Conservation (phyloP, 2,888 invertebrate genomes). For the Melinaea marsaeus region DNA sequence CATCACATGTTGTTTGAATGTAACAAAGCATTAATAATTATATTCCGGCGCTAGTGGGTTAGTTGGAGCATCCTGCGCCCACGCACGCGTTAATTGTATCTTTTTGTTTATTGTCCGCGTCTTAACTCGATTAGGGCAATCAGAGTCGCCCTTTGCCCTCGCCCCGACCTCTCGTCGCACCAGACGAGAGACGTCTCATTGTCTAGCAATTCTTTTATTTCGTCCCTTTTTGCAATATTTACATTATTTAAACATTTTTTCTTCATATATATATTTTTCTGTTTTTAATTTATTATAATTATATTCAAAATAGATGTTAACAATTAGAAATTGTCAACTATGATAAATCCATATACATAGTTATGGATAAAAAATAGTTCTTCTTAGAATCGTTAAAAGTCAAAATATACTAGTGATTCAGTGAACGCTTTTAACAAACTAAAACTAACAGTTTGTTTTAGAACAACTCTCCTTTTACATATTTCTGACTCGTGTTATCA, state of each 20-base stretch:
- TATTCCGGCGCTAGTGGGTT: slow-evolving; percentile 48
- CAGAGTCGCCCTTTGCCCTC: slow-evolving; percentile 69
- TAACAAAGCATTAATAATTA: slow-evolving; percentile 43
- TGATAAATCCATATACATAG: too few relatives aligned
- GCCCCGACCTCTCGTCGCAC: slow-evolving; percentile 50
- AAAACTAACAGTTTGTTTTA: too few relatives aligned
- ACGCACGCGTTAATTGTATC: slow-evolving; percentile 67
- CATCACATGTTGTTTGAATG: slow-evolving; percentile 31
- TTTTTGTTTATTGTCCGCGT: slow-evolving; percentile 69
- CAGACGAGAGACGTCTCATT: slow-evolving; percentile 32
- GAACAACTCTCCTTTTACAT: too few relatives aligned
- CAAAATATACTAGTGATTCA: too few relatives aligned
- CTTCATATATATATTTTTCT: too few relatives aligned
- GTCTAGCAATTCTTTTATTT: slow-evolving; percentile 23
- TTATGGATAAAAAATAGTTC: too few relatives aligned
- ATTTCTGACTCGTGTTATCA: too few relatives aligned
- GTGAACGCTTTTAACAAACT: too few relatives aligned
- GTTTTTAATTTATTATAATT: too few relatives aligned
- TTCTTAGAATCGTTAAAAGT: too few relatives aligned
- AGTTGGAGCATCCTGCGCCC: slow-evolving; percentile 62
- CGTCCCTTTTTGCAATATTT: background rate
- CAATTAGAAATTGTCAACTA: too few relatives aligned
- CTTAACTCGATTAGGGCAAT: slow-evolving; percentile 74
- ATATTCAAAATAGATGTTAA: too few relatives aligned
- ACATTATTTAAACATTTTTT: slow-evolving; percentile 10